Conservation (phyloP, 23 tunicate genomes). For the Oikopleura vanhoeffeni region DNA sequence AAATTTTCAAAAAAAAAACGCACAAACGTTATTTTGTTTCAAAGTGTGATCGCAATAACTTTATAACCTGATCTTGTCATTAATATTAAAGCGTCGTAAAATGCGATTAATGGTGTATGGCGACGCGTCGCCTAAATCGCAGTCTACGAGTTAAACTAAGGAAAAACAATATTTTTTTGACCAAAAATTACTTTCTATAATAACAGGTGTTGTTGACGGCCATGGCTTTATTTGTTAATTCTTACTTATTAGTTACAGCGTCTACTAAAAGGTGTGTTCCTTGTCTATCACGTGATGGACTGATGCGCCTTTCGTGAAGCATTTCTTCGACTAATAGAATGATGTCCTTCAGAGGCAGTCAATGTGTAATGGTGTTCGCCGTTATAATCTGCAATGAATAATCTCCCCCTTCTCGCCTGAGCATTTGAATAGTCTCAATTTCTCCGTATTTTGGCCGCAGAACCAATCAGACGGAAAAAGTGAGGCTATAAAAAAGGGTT, state of each 20-base stretch:
- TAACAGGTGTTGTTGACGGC: too few relatives aligned
- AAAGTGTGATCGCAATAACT: too few relatives aligned
- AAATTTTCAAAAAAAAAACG: too few relatives aligned
- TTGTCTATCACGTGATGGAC: constrained; percentile 16
- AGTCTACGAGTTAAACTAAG: too few relatives aligned
- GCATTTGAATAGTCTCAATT: constrained; percentile 13
- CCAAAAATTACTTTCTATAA: too few relatives aligned
- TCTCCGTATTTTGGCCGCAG: constrained; percentile 23
- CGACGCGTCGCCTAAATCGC: too few relatives aligned
- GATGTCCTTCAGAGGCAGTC: constrained; percentile 23
- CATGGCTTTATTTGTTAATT: too few relatives aligned
- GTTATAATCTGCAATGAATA: constrained; percentile 19
- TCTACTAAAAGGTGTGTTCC: constrained; percentile 18
- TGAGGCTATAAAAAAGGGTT: constrained; percentile 14
- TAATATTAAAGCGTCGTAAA: too few relatives aligned
- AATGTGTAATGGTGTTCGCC: constrained; percentile 25
- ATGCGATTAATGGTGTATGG: too few relatives aligned
- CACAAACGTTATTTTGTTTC: too few relatives aligned
- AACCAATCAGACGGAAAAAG: constrained; percentile 18
- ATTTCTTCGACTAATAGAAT: constrained; percentile 15
- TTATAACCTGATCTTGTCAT: too few relatives aligned
- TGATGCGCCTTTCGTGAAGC: constrained; percentile 23
- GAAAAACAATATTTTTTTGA: too few relatives aligned
- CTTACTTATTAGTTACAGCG: constrained; percentile 16
- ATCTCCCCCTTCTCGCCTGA: constrained; percentile 19